Base-by-base conservation (phyloP, 2,888 invertebrate genomes). In the Drosophila tanythrix region DNA sequence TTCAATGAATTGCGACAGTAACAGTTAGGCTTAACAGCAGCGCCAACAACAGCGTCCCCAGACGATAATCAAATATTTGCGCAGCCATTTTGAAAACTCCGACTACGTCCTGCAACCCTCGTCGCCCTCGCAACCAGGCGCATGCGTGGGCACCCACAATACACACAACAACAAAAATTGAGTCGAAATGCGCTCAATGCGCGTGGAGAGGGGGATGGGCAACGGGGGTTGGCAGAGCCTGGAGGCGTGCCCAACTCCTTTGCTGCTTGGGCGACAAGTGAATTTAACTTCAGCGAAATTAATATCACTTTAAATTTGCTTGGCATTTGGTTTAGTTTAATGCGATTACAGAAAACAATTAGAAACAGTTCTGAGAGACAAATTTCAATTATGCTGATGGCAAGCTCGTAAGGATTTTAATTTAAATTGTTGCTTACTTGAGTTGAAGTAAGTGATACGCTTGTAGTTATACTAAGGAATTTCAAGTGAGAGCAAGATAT, bases 51-150 rank as follows among this genome's bases (percentile, higher is more conserved):
- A 27, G 46, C 35, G 50, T 51, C 57, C 65, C 77, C 83, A 82
- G 82, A 77, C 88, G 77, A 74, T 77, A 73, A 61, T 67, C 83
- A 92, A 92, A 90, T 92, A 88, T 92, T 92, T 92, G 83, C 74
- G 89, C 91, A 92, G 93, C 92, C 92, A 92, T 92, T 92, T 92
- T 92, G 93, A 86, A 91, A 86, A 91, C 71, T 82, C 61, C 59
- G 56, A 52, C 58, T 63, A 66, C 87, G 81, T 57, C 79, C 87
- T 79, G 78, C 67, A 63, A 73, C 73, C 69, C 72, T 70, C 63
- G 70, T 53, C 35, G 51, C 27, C 3, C 10, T 18, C 2, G 10
- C 50, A 27, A 25, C 50, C 36, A 10, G 61, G 81, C 90, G 90
- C 90, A 82, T 75, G 84, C 84, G 84, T 84, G 58, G 72, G 80